Conservation (phyloP, 2,797 vertebrate genomes). For the Silurus lanzhouensis region DNA sequence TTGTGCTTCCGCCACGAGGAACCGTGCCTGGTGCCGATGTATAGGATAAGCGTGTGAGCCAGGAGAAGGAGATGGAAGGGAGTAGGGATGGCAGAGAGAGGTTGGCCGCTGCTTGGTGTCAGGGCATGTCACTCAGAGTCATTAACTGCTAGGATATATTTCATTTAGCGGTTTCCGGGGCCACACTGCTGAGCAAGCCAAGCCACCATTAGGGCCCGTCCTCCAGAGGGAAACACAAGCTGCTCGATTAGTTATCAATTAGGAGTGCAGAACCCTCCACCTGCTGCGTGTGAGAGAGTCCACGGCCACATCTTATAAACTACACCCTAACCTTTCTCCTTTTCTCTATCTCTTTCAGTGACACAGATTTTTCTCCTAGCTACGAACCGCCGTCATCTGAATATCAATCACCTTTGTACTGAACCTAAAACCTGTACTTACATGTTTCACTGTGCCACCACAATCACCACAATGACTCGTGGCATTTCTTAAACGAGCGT, state of each 20-base stretch:
- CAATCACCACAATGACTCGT: slow-evolving; percentile 67
- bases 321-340: neutral
- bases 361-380: neutral
- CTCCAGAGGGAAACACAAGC: slow-evolving; percentile 75
- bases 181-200: slow-evolving; percentile 70
- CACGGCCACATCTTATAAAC: neutral
- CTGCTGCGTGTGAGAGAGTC: slow-evolving; percentile 58
- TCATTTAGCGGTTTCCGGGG: slow-evolving; percentile 70
- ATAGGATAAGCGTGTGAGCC: neutral
- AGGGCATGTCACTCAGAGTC: slow-evolving; percentile 64
- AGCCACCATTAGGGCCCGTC: slow-evolving; percentile 63
- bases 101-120: slow-evolving; percentile 60
- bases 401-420: slow-evolving; percentile 80
- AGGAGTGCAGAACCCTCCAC: slow-evolving; percentile 78
- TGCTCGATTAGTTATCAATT: slow-evolving; percentile 84
- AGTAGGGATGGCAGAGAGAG: slow-evolving; percentile 50
- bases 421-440: slow-evolving; percentile 80
- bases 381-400: slow-evolving; percentile 78
- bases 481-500: slow-evolving; percentile 81
- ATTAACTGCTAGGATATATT: slow-evolving; percentile 71
- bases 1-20: slow-evolving; percentile 52
- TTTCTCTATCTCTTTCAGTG: neutral
- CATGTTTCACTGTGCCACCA: slow-evolving; percentile 75
- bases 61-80: neutral
- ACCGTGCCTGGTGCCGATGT: slow-evolving; percentile 6